These are phyloP conservation scores for Rhizoglyphus robini DNA, from an alignment of 1,140 invertebrate genomes.

Conservation along the genomic window DNA sequence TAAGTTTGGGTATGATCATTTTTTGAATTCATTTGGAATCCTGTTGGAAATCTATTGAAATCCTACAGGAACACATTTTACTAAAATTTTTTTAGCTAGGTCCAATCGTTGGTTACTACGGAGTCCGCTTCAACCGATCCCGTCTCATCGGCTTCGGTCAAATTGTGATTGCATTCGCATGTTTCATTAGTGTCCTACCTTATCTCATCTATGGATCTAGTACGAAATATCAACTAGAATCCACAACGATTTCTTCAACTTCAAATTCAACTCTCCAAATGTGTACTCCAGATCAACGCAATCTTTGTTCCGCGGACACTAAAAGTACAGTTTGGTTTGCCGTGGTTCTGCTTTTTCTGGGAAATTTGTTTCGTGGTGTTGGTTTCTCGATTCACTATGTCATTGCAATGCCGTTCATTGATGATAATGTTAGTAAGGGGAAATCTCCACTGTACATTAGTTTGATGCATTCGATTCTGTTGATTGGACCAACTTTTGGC, in stretches of 20 bases:
- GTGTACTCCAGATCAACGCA: not conserved
- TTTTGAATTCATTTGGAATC: no score
- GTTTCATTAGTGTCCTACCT: constrained; percentile 42
- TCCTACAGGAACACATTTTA: no score
- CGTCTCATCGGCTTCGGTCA: constrained; percentile 45
- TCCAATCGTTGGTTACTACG: constrained; percentile 47
- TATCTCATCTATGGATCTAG: constrained; percentile 50
- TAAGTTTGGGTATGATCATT: no score
- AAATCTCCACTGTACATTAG: constrained; percentile 27
- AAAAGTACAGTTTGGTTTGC: constrained; percentile 17
- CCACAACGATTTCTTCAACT: not conserved
- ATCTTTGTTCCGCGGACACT: not conserved
- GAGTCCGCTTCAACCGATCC: constrained; percentile 48
- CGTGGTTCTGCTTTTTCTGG: constrained; percentile 20
- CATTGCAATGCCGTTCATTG: constrained; percentile 29
- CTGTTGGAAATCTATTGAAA: no score
- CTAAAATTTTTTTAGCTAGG: no score
- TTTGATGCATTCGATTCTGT: constrained; percentile 21
- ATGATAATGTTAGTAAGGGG: constrained; percentile 30
- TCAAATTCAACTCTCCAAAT: not conserved
- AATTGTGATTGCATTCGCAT: constrained; percentile 39
- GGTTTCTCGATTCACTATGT: constrained; percentile 26
- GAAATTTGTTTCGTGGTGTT: constrained; percentile 25
- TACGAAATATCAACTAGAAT: not conserved
- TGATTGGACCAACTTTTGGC: constrained; percentile 26